Evolutionary conservation across 1,140 invertebrate species (phyloP).

Genomic region (Ephestia elutella): DNA sequence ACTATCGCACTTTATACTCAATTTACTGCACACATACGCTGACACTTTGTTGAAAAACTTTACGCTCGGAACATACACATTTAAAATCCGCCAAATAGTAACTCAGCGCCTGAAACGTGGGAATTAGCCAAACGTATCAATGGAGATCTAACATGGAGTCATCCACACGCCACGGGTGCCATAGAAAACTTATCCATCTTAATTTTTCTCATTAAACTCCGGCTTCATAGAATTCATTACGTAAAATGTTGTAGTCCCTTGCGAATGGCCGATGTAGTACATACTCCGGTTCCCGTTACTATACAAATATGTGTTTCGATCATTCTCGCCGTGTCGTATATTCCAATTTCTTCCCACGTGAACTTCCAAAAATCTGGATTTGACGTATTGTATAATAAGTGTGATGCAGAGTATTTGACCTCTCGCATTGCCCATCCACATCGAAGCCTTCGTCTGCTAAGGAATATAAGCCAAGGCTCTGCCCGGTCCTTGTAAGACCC

Average conservation of each 20-base stretch:
- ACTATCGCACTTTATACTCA: conserved; percentile 73
- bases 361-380: conserved; percentile 69
- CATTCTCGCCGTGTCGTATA: conserved; percentile 81
- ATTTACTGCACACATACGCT: conserved; percentile 66
- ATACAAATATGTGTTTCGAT: conserved; percentile 79
- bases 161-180: conserved; percentile 79
- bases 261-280: conserved; percentile 80
- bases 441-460: conserved; percentile 79
- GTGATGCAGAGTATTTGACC: conserved; percentile 79
- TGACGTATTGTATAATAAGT: conserved; percentile 59
- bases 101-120: conserved; percentile 67
- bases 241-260: conserved; percentile 66
- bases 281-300: conserved; percentile 69
- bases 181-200: conserved; percentile 78
- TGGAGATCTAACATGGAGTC: conserved; percentile 74
- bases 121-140: conserved; percentile 60
- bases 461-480: conserved; percentile 67
- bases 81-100: conserved; percentile 74
- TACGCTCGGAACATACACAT: conserved; percentile 71
- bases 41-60: conserved; percentile 67
- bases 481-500: conserved; percentile 73
- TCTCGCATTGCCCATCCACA: conserved; percentile 83
- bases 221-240: conserved; percentile 76
- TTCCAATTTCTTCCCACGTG: conserved; percentile 83
- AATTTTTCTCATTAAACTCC: conserved; percentile 79